These are phyloP conservation scores for Lagopus leucura DNA, from an alignment of 2,113 vertebrate species.

Conservation along the genomic window DNA sequence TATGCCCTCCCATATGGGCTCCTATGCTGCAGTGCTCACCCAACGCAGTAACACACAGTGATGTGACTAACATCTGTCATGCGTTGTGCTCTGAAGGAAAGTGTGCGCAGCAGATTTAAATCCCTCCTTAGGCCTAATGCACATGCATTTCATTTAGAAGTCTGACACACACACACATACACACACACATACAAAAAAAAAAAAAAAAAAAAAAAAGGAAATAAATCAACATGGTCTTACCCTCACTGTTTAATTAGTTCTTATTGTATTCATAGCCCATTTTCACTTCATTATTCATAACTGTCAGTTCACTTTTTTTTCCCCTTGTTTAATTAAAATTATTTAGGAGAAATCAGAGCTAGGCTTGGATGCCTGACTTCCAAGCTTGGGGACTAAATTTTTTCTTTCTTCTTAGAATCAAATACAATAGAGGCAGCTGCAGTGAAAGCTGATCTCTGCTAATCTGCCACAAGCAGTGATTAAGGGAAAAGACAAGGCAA, in stretches of 20 bases:
- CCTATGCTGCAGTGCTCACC: not conserved
- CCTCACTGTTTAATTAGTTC: conserved; percentile 59
- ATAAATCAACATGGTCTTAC: conserved; percentile 29
- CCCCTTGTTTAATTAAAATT: conserved; percentile 57
- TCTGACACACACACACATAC: not conserved
- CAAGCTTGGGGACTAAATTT: conserved; percentile 11
- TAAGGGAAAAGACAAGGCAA: not conserved
- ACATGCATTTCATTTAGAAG: conserved; percentile 65
- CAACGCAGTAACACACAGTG: not conserved
- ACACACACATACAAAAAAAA: not conserved
- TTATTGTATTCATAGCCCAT: conserved; percentile 48
- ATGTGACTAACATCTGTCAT: conserved; percentile 43
- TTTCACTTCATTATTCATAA: conserved; percentile 61
- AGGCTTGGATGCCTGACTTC: not conserved
- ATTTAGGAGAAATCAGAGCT: conserved; percentile 41
- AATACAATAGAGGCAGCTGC: conserved; percentile 20
- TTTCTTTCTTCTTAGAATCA: not conserved
- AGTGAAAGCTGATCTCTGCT: conserved; percentile 16
- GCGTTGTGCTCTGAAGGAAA: not conserved
- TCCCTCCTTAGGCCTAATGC: conserved; percentile 10
- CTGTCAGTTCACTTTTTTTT: conserved; percentile 27
- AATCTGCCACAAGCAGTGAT: not conserved
- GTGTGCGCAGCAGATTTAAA: conserved; percentile 51
- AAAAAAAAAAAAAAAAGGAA: not conserved
- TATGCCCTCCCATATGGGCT: not conserved